phyloP scores from a whole-genome alignment of 2,797 vertebrate genomes.

The Neosilurus hyrtlii region DNA sequence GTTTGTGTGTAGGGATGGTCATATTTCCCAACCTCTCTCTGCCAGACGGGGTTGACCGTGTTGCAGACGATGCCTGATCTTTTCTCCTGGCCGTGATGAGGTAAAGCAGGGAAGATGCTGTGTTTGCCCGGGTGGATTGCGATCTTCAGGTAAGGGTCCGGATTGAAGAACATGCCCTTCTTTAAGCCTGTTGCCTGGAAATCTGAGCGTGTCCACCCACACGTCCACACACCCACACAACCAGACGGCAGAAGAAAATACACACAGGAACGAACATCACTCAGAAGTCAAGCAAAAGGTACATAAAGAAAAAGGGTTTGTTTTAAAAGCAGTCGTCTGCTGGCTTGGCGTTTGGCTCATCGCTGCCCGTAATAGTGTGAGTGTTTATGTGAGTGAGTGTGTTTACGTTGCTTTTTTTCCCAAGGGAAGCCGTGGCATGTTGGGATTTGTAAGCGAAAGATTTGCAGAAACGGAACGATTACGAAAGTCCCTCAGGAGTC shows the following conservation, averaged over 20 bases:
- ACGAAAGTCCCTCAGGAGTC: conserved; percentile 3
- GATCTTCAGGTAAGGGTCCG: conserved; percentile 87
- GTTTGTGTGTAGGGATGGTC: neutral
- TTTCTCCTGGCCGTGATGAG: conserved; percentile 85
- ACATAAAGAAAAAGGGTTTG: neutral
- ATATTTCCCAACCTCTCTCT: conserved; percentile 74
- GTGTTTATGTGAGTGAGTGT: neutral
- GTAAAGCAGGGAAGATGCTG: conserved; percentile 85
- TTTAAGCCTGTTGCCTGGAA: conserved; percentile 86
- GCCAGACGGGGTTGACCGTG: conserved; percentile 84
- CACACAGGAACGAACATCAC: neutral
- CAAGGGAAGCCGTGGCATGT: neutral
- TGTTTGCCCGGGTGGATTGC: conserved; percentile 87
- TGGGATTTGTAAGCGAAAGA: conserved; percentile 26
- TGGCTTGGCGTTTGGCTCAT: neutral
- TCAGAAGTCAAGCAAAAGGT: neutral
- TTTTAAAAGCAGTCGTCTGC: conserved; percentile 26
- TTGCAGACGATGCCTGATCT: conserved; percentile 82
- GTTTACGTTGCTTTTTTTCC: conserved; percentile 14
- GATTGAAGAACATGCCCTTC: conserved; percentile 90
- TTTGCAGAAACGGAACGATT: conserved; percentile 37
- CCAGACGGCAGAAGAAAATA: neutral
- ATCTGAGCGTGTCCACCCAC: conserved; percentile 62
- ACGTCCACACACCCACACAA: conserved; percentile 11
- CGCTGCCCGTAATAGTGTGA: neutral